Base-by-base conservation (phyloP, 92 coral and sea anemone species). In the Phenganax marumi region DNA sequence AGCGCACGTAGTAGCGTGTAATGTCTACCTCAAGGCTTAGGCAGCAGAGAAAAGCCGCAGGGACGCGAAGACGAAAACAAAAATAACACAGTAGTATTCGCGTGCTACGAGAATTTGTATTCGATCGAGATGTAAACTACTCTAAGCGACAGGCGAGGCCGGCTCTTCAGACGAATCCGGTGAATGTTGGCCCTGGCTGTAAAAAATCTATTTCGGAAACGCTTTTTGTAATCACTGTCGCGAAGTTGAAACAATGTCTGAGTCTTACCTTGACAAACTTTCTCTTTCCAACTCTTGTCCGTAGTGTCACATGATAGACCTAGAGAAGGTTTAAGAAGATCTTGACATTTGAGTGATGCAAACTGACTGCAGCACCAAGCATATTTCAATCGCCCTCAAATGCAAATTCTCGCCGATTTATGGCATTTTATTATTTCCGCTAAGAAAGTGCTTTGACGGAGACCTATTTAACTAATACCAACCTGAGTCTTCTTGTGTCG, bases 371-470 rank as follows among this genome's bases (percentile, higher is more conserved):
- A 49, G 8, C 81, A 74, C 47, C 10, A 23, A 25, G 81, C 52
- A 54, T 65, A 21, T 54, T 48, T 49, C 51, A 57, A 26, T 57
- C 43, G 52, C 48, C 18, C 56, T 16, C 79, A 50, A 61, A 61
- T 78, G 83, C 73, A 78, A 61, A 78, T 78, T 43, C 49, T 66
- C 6, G 72, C 8, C 72, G 72, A 66, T 66, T 25, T 33, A 33
- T 33, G 72, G 50, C 72, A 49, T 52, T 77, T 78, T 78, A 78
- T 62, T 16, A 50, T 50, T 78, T 78, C 83, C 83, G 83, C 68
- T 56, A 26, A 25, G 57, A 78, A 78, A 61, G 73, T 78, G 50
- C 18, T 50, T 21, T 18, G 52, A 46, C 48, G 33, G 50, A 49
- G 17, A 12, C 48, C 10, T 78, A 16, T 78, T 39, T 55, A 24